Base-by-base conservation (phyloP, 2,113 vertebrate species). In the Saguinus midas region DNA sequence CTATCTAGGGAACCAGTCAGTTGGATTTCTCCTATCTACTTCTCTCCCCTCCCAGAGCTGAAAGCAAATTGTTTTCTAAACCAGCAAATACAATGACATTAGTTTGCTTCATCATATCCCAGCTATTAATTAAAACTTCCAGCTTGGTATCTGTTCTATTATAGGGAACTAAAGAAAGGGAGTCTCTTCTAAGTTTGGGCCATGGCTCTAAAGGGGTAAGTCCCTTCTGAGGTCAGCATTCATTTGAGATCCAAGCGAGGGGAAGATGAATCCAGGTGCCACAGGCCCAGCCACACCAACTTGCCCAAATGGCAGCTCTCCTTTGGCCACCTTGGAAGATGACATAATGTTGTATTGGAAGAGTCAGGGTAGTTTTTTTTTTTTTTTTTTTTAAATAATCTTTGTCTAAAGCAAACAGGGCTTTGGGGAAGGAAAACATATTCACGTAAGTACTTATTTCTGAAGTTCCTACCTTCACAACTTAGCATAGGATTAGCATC, bases 11-110 rank as follows among this genome's bases (percentile, higher is more conserved):
- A 72, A 23, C 23, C 8, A 66, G 14, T 37, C 25, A 37, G 6
- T 37, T 55, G 37, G 20, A 43, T 57, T 88, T 76, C 23, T 87
- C 88, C 45, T 40, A 20, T 20, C 64, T 35, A 55, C n/a, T 10
- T 21, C 11, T 52, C 80, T 85, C 11, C 2, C 45, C 7, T 23
- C 32, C 70, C 37, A 57, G 79, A 81, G 35, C 18, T 87, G 18
- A 92, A 87, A 76, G 55, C 58, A 79, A 75, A 17, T 40, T 37
- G 4, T 61, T 86, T 80, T 76, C 78, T 92, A 83, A 87, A 17
- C 9, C n/a, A 23, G 10, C 35, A 32, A 70, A 76, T 87, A 50
- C 68, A 70, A 55, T 83, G 76, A 29, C 2, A 40, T 85, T 50
- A 17, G 35, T 86, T 83, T 79, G 29, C 92, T 58, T 89, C n/a